phyloP scores from a whole-genome alignment of 2,797 vertebrate genomes.

The Ataeniobius toweri region DNA sequence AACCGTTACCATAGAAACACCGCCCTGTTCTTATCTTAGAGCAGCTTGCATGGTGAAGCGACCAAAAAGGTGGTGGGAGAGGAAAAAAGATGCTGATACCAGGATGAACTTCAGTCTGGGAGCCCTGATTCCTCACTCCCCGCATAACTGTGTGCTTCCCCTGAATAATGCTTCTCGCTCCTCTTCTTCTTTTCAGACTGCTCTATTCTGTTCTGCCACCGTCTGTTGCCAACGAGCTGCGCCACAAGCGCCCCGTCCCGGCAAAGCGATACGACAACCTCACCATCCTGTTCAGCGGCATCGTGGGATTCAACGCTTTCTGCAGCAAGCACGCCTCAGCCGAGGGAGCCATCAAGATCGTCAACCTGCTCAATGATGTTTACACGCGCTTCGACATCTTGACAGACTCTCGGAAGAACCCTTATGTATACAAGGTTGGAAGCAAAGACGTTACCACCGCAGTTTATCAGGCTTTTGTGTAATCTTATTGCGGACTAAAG shows the following conservation, averaged over 20 bases:
- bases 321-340: conserved; percentile 98
- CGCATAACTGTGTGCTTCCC: conserved; percentile 5
- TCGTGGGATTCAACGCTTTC: conserved; percentile 96
- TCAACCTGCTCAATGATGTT: conserved; percentile 97
- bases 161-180: conserved; percentile 16
- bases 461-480: conserved; percentile 27
- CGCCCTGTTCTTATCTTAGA: conserved; percentile 53
- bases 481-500: conserved; percentile 14
- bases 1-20: conserved; percentile 75
- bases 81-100: conserved; percentile 57
- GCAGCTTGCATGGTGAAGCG: conserved; percentile 64
- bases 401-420: conserved; percentile 96
- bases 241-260: conserved; percentile 95
- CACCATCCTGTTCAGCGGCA: conserved; percentile 98
- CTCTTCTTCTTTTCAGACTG: conserved; percentile 76
- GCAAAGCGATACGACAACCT: conserved; percentile 97
- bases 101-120: conserved; percentile 37
- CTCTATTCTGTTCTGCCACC: conserved; percentile 96
- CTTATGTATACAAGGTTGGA: conserved; percentile 96
- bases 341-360: conserved; percentile 99
- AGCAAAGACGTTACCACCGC: conserved; percentile 24
- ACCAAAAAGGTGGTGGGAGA: conserved; percentile 69
- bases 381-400: conserved; percentile 98
- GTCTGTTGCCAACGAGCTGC: conserved; percentile 96
- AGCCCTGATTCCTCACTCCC: conserved; percentile 30